Percentiles rank a stretch among this genome's conserved stretches.
Evolutionary conservation across 2,888 invertebrate genomes (phyloP).

Genomic region (Deroplatys truncata): DNA sequence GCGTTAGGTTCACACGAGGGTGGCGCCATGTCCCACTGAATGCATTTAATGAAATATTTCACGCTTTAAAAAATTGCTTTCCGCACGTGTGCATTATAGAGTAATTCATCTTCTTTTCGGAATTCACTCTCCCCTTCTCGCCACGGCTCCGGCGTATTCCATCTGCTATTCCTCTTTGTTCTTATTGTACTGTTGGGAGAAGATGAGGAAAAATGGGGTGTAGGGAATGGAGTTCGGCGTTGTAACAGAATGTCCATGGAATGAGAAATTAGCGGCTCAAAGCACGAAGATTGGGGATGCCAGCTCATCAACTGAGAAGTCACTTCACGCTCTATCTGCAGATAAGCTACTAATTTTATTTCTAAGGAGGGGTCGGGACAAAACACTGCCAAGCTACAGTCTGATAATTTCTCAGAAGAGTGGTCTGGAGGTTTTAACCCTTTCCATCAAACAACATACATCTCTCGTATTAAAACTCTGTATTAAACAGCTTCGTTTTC

Average conservation of each 20-base stretch:
- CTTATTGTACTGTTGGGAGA: not conserved
- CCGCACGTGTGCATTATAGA: not conserved
- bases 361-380: too few relatives aligned
- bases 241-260: not conserved
- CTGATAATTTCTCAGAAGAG: too few relatives aligned
- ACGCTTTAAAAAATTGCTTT: conserved; percentile 5
- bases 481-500: too few relatives aligned
- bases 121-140: not conserved
- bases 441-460: too few relatives aligned
- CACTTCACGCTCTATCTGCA: not conserved
- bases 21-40: not conserved
- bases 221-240: not conserved
- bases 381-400: too few relatives aligned
- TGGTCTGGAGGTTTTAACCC: too few relatives aligned
- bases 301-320: not conserved
- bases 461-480: too few relatives aligned
- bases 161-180: not conserved
- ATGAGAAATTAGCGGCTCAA: not conserved
- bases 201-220: not conserved
- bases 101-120: conserved; percentile 7
- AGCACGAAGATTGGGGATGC: not conserved
- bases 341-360: not conserved
- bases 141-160: not conserved
- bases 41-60: not conserved
- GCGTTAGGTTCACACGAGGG: not conserved